phyloP scores from a whole-genome alignment of 2,113 vertebrate genomes.

The Elanoides forficatus region DNA sequence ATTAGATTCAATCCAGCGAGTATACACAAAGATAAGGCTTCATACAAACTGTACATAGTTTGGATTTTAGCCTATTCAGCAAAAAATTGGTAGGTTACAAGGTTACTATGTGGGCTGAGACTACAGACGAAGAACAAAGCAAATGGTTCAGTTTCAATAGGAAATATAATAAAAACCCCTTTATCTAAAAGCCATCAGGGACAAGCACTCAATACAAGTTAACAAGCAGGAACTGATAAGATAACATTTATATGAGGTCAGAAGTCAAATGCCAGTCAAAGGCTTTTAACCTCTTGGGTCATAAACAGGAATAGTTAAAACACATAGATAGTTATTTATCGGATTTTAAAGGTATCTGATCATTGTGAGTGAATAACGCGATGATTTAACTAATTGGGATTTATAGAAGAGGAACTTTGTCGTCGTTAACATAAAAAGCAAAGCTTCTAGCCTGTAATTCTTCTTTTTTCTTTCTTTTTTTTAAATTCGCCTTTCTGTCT shows the following conservation, averaged over 20 bases:
- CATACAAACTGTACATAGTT: conserved; percentile 14
- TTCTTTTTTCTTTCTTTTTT: neutral
- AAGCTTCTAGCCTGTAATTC: conserved; percentile 6
- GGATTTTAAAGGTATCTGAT: conserved; percentile 71
- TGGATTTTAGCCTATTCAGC: conserved; percentile 18
- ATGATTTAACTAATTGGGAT: conserved; percentile 66
- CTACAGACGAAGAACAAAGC: conserved; percentile 62
- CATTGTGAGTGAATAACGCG: conserved; percentile 18
- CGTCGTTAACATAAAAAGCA: conserved; percentile 29
- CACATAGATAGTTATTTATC: conserved; percentile 77
- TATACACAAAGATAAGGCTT: conserved; percentile 7
- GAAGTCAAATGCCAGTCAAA: conserved; percentile 93
- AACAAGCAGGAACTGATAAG: conserved; percentile 88
- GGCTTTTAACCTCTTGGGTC: conserved; percentile 91
- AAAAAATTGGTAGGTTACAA: conserved; percentile 47
- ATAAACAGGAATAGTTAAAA: conserved; percentile 86
- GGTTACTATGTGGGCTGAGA: conserved; percentile 56
- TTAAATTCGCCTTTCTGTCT: neutral
- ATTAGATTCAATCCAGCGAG: neutral
- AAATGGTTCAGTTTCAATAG: conserved; percentile 69
- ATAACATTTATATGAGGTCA: conserved; percentile 92
- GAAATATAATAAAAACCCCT: conserved; percentile 76
- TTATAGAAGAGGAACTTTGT: conserved; percentile 55
- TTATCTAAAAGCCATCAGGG: conserved; percentile 83
- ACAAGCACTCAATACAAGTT: conserved; percentile 85